These are phyloP conservation scores for Conopomorpha cramerella DNA, from an alignment of 1,140 invertebrate genomes.

Conservation along the genomic window DNA sequence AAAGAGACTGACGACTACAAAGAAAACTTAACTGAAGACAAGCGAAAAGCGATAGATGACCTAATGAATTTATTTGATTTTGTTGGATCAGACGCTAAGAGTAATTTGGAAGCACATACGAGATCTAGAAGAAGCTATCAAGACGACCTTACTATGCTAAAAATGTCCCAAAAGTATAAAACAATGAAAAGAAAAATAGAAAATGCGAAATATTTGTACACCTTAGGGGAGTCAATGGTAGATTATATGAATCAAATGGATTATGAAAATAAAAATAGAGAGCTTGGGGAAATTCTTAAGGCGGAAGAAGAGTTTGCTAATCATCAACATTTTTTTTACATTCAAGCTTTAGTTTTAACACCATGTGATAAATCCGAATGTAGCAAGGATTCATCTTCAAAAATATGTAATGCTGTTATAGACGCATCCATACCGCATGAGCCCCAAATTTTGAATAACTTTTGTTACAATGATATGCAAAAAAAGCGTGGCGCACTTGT, in stretches of 20 bases:
- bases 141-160: slow-evolving; percentile 19
- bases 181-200: slow-evolving; percentile 22
- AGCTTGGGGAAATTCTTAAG: slow-evolving; percentile 18
- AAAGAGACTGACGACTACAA: slow-evolving; percentile 9
- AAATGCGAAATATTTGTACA: slow-evolving; percentile 23
- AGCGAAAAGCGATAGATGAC: slow-evolving; percentile 37
- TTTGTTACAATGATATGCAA: slow-evolving; percentile 19
- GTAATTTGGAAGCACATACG: slow-evolving; percentile 3
- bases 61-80: slow-evolving; percentile 39
- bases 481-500: slow-evolving; percentile 7
- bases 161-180: slow-evolving; percentile 17
- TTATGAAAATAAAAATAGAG: slow-evolving; percentile 17
- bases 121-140: slow-evolving; percentile 27
- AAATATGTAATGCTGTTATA: slow-evolving; percentile 32
- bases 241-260: slow-evolving; percentile 33
- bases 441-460: slow-evolving; percentile 20
- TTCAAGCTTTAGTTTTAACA: slow-evolving; percentile 21
- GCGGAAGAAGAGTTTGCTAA: slow-evolving; percentile 30
- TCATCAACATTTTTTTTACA: slow-evolving; percentile 23
- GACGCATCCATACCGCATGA: slow-evolving; percentile 13
- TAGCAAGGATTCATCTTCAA: slow-evolving; percentile 10
- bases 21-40: slow-evolving; percentile 17
- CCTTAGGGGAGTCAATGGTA: slow-evolving; percentile 20
- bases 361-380: slow-evolving; percentile 21
- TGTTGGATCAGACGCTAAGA: slow-evolving; percentile 17